These are phyloP conservation scores for Pogonognathellus flavescens DNA, from an alignment of 1,140 invertebrate species.

Conservation along the genomic window DNA sequence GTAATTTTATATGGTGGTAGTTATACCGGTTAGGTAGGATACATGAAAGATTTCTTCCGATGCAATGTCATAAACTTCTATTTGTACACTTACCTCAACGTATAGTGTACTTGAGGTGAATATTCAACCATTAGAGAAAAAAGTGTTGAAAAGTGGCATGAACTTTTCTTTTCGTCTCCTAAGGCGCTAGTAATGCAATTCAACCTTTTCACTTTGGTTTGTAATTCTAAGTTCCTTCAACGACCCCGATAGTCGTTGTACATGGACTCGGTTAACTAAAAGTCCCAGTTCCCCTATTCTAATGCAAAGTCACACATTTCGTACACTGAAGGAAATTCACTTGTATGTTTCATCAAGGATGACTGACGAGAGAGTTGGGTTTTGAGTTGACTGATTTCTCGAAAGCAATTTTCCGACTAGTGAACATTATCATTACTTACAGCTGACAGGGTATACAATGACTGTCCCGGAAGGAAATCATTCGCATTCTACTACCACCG, in stretches of 20 bases:
- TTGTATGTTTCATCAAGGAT: background rate
- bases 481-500: background rate
- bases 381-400: constrained; percentile 8
- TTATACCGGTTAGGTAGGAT: too few relatives aligned
- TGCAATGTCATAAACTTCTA: too few relatives aligned
- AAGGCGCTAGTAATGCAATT: background rate
- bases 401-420: constrained; percentile 32
- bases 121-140: too few relatives aligned
- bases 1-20: too few relatives aligned
- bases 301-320: too few relatives aligned
- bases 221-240: background rate
- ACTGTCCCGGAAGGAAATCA: constrained; percentile 18
- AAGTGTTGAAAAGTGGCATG: too few relatives aligned
- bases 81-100: too few relatives aligned
- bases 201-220: background rate
- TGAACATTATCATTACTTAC: constrained; percentile 27
- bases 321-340: background rate
- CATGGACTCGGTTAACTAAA: background rate
- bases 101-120: too few relatives aligned
- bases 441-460: background rate
- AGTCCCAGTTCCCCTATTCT: too few relatives aligned
- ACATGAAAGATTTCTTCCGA: too few relatives aligned
- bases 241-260: background rate
- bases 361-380: background rate
- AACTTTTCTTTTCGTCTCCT: background rate